phyloP scores from a whole-genome alignment of 2,797 vertebrate species.

The Pseudomugil tenellus region DNA sequence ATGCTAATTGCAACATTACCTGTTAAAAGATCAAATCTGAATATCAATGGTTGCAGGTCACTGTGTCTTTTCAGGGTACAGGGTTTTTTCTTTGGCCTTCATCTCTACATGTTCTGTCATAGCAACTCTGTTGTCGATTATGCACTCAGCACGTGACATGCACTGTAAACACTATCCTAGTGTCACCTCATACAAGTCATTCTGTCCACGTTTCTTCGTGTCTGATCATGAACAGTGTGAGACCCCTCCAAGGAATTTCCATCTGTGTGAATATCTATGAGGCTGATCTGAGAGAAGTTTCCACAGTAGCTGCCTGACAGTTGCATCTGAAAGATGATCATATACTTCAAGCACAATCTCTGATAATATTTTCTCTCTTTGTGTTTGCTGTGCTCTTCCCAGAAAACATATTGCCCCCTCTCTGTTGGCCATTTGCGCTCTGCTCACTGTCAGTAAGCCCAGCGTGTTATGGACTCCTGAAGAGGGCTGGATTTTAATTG shows the following conservation, averaged over 20 bases:
- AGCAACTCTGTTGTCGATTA: slow-evolving; percentile 16
- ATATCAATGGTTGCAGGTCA: background rate
- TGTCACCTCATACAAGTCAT: slow-evolving; percentile 3
- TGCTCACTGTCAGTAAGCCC: slow-evolving; percentile 60
- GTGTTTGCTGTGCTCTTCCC: slow-evolving; percentile 45
- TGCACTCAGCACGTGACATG: slow-evolving; percentile 6
- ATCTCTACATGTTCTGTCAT: slow-evolving; percentile 4
- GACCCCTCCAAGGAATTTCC: slow-evolving; percentile 33
- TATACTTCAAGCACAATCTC: slow-evolving; percentile 43
- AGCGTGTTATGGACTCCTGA: slow-evolving; percentile 63
- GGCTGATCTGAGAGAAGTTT: slow-evolving; percentile 48
- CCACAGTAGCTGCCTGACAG: slow-evolving; percentile 36
- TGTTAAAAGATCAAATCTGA: background rate
- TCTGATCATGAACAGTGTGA: slow-evolving; percentile 35
- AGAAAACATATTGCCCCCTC: slow-evolving; percentile 37
- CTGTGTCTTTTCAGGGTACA: background rate
- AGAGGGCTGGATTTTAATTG: slow-evolving; percentile 76
- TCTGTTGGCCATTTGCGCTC: slow-evolving; percentile 57
- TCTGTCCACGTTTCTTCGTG: slow-evolving; percentile 28
- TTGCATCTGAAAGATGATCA: slow-evolving; percentile 43
- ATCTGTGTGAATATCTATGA: slow-evolving; percentile 39
- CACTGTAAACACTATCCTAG: slow-evolving; percentile 14
- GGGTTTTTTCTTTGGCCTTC: background rate
- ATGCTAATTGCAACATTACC: background rate
- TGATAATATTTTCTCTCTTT: slow-evolving; percentile 60